phyloP scores from a whole-genome alignment of 2,888 invertebrate genomes.

The Limnephilus lunatus region DNA sequence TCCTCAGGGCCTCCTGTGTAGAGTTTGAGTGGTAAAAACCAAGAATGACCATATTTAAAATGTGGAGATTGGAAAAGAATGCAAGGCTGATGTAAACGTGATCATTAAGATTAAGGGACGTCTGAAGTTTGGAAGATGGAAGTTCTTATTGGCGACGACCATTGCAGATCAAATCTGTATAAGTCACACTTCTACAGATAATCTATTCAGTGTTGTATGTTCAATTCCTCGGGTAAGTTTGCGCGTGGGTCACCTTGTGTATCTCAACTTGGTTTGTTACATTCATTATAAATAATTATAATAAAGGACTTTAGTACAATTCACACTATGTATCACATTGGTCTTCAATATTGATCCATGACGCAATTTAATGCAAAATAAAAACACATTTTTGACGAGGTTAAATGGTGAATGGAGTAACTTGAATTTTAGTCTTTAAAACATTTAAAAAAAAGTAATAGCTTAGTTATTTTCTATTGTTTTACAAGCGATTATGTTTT shows the following conservation, averaged over 20 bases:
- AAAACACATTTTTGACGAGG: background rate
- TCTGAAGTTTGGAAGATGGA: too few species aligned
- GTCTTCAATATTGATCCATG: background rate
- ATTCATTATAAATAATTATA: background rate
- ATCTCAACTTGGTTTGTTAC: background rate
- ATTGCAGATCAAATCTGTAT: too few species aligned
- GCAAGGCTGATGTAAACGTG: too few species aligned
- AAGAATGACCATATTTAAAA: too few species aligned
- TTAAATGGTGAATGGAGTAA: too few species aligned
- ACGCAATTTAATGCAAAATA: background rate
- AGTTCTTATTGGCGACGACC: too few species aligned
- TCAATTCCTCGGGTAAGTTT: background rate
- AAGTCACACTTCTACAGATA: background rate
- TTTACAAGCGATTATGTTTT: background rate
- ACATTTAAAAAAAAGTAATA: too few species aligned
- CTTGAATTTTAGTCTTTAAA: too few species aligned
- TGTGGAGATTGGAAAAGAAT: too few species aligned
- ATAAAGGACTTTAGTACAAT: background rate
- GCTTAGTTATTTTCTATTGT: background rate
- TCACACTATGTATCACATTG: background rate
- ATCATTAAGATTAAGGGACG: too few species aligned
- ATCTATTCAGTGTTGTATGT: background rate
- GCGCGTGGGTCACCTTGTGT: background rate
- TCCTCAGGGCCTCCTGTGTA: too few species aligned
- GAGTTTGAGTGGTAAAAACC: too few species aligned